These are phyloP conservation scores for Panurus biarmicus DNA, from an alignment of 2,113 vertebrate genomes.

Conservation along the genomic window DNA sequence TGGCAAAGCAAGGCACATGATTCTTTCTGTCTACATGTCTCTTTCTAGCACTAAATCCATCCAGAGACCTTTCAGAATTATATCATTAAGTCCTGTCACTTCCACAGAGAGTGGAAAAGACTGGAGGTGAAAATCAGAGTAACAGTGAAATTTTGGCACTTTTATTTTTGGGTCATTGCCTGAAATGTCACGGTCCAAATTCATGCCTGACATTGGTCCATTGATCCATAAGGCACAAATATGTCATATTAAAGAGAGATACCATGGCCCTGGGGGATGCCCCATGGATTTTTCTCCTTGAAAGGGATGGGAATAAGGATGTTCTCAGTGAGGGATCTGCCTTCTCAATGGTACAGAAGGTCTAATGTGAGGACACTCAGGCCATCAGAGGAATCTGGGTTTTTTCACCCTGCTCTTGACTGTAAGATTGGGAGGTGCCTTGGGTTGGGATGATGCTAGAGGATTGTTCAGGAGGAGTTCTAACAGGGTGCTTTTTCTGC, in stretches of 20 bases:
- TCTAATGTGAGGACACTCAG: neutral
- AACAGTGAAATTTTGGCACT: neutral
- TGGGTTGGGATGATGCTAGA: neutral
- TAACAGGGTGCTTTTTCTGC: neutral
- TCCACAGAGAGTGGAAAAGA: slow-evolving; percentile 15
- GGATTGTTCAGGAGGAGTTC: neutral
- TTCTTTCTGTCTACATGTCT: slow-evolving; percentile 37
- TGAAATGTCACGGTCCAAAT: slow-evolving; percentile 44
- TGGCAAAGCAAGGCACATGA: slow-evolving; percentile 6
- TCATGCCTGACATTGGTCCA: neutral
- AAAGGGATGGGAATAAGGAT: neutral
- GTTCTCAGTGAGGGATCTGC: neutral
- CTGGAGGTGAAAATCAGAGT: slow-evolving; percentile 31
- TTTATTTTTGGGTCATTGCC: neutral
- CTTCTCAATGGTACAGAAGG: neutral
- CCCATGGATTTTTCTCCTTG: neutral
- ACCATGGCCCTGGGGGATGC: neutral
- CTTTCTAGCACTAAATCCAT: slow-evolving; percentile 51
- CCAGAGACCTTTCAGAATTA: slow-evolving; percentile 44
- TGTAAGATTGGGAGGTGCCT: neutral
- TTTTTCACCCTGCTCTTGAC: neutral
- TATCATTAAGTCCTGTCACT: neutral
- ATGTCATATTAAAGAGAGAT: neutral
- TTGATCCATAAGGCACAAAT: slow-evolving; percentile 31
- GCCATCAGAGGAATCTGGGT: neutral